Conservation (phyloP, 1,140 invertebrate species). For the Leptoteleia sp. region DNA sequence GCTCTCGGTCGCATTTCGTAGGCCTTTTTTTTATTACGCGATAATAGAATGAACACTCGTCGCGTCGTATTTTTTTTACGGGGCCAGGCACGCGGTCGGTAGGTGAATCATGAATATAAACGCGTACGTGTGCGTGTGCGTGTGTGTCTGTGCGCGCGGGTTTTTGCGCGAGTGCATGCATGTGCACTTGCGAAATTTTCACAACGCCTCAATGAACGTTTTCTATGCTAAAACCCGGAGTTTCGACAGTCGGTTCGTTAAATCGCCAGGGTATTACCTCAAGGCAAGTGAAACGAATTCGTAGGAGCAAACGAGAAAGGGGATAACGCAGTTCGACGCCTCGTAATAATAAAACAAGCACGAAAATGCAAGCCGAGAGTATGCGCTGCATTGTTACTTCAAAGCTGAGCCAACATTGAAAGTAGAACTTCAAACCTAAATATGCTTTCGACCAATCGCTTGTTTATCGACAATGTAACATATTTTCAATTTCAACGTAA, state of each 20-base stretch:
- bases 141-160: neutral
- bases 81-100: constrained; percentile 6
- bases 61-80: constrained; percentile 30
- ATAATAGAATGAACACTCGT: constrained; percentile 41
- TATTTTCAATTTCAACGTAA: too few species aligned
- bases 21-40: constrained; percentile 25
- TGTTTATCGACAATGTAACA: too few species aligned
- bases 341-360: constrained; percentile 56
- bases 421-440: constrained; percentile 8
- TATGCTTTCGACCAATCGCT: too few species aligned
- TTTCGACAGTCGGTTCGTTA: constrained; percentile 55
- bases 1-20: constrained; percentile 18
- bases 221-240: constrained; percentile 46
- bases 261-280: constrained; percentile 46
- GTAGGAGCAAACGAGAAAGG: constrained; percentile 34
- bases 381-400: constrained; percentile 27
- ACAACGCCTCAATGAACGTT: constrained; percentile 38
- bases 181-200: constrained; percentile 46
- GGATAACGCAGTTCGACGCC: constrained; percentile 37
- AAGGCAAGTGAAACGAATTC: constrained; percentile 43
- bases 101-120: constrained; percentile 12
- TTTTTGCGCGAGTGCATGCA: neutral
- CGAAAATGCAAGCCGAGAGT: constrained; percentile 34
- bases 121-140: neutral
- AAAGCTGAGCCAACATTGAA: constrained; percentile 19